Base-by-base conservation (phyloP, 2,113 vertebrate genomes). In the Brachyistius frenatus region DNA sequence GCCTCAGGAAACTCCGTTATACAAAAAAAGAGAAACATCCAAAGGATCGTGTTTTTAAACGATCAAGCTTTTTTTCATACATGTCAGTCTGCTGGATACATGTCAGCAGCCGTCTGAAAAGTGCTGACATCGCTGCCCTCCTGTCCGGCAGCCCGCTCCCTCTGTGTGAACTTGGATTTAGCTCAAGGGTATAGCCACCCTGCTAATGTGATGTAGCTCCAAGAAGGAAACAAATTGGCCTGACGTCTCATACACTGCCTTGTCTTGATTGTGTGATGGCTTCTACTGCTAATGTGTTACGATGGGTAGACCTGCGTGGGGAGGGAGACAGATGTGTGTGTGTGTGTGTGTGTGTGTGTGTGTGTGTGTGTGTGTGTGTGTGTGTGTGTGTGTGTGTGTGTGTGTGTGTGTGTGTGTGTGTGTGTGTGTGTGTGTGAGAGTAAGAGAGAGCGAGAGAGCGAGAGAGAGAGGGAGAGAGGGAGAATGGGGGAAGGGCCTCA, bases 231-330 rank as follows among this genome's bases (percentile, higher is more conserved):
- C 91, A 93, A 94, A 94, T 94, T 92, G 91, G 90, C 90, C 89
- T 92, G 93, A 93, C 90, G 89, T 91, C 89, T 94, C 88, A 89
- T 91, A 87, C 83, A 61, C 84, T 84, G 88, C 88, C 91, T 92
- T 91, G 89, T 92, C 89, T 92, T 94, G 92, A 93, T 94, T 92
- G 90, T 85, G 91, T 93, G 88, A 91, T 88, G 90, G 92, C 91
- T 92, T 90, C 93, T 83, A 83, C 85, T 78, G 83, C 87, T 94
- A 94, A 94, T 94, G 92, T 90, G 92, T 89, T 92, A 88, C 89
- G 93, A 93, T 91, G 88, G 90, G 86, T 89, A 89, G 85, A 91
- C 88, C 90, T 83, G 92, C 58, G 23, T 13, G 39, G 64, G 81
- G 80, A 89, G 78, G 78, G 80, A 84, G 87, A 76, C 41, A 79